Evolutionary conservation across 2,113 vertebrate species (phyloP).

Genomic region (Dendrocopos noguchii): DNA sequence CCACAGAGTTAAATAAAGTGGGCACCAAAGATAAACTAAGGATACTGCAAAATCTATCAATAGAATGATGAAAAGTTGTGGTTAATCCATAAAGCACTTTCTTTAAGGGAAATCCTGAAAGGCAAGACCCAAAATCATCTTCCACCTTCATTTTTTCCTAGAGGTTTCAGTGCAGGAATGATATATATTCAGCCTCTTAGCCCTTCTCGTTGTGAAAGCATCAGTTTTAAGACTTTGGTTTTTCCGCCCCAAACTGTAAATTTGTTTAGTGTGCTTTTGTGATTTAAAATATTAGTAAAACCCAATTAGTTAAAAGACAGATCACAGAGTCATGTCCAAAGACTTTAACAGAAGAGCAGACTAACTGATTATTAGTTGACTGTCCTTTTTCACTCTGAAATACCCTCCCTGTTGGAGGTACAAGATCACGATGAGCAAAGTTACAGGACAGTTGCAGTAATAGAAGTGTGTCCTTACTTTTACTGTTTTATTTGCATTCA

Average conservation of each 20-base stretch:
- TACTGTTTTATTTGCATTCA: background rate
- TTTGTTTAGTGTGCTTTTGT: background rate
- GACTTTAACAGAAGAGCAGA: background rate
- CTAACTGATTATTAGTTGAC: background rate
- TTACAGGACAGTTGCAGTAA: background rate
- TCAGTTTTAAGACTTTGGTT: background rate
- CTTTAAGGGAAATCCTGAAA: background rate
- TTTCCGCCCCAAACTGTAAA: background rate
- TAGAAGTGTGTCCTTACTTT: background rate
- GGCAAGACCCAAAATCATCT: background rate
- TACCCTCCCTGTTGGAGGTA: background rate
- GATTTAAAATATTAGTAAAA: background rate
- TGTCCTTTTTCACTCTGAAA: background rate
- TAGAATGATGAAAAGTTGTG: background rate
- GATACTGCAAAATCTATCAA: background rate
- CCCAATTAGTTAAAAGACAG: background rate
- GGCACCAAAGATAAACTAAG: background rate
- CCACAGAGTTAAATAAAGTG: background rate
- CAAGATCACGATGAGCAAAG: background rate
- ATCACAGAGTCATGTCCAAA: background rate
- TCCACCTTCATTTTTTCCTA: background rate
- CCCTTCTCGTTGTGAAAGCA: background rate
- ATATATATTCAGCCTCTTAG: background rate
- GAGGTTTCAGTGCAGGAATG: background rate
- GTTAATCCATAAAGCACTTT: constrained; percentile 3